A percentile compares a stretch with the other conserved stretches of the same genome.
Conservation (phyloP, 2,888 invertebrate genomes). For the Ornithoptera priamus region DNA sequence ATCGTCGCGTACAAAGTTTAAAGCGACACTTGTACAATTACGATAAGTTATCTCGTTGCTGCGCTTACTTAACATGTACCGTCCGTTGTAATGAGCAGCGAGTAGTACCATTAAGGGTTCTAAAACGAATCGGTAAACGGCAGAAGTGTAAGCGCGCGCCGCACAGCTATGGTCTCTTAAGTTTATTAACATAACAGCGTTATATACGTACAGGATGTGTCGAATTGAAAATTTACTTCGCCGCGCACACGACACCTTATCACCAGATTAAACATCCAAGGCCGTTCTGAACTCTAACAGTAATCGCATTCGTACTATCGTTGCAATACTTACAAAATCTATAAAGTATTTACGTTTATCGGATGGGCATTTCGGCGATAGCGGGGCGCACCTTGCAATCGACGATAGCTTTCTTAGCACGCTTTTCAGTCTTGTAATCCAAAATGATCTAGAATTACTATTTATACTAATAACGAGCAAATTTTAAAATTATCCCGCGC, state of each 20-base stretch:
- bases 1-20: not conserved
- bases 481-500: too few species aligned
- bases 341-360: slow-evolving; percentile 26
- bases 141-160: slow-evolving; percentile 44
- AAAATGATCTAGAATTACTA: too few species aligned
- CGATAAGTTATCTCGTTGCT: slow-evolving; percentile 10
- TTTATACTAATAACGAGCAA: too few species aligned
- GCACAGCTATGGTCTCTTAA: slow-evolving; percentile 40
- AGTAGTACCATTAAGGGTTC: slow-evolving; percentile 39
- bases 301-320: slow-evolving; percentile 11
- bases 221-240: slow-evolving; percentile 24
- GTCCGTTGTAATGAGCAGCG: slow-evolving; percentile 37
- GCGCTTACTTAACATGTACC: slow-evolving; percentile 11
- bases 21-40: not conserved
- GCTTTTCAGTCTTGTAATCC: not conserved
- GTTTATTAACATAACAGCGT: slow-evolving; percentile 46
- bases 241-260: slow-evolving; percentile 26
- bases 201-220: slow-evolving; percentile 22
- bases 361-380: slow-evolving; percentile 12
- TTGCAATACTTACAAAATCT: slow-evolving; percentile 8
- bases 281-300: slow-evolving; percentile 12
- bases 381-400: slow-evolving; percentile 19
- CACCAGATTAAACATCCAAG: slow-evolving; percentile 23
- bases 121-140: slow-evolving; percentile 47
- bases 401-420: slow-evolving; percentile 11